phyloP scores from a whole-genome alignment of 2,113 vertebrate genomes.

The Scartelaos histophorus region DNA sequence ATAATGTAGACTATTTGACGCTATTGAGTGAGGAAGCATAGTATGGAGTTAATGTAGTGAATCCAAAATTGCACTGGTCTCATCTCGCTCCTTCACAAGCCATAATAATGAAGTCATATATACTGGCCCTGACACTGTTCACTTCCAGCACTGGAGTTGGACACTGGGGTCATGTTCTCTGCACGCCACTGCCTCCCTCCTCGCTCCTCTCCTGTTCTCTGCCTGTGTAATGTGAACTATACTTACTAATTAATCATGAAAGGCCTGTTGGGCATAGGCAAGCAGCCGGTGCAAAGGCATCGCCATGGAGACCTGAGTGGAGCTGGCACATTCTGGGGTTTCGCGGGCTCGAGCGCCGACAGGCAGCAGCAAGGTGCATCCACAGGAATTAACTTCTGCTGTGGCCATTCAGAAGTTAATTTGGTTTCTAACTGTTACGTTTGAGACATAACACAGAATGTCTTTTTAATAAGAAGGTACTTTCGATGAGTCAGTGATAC shows the following conservation, averaged over 20 bases:
- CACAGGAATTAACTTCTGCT: slow-evolving; percentile 8
- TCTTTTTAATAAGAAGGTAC: not conserved
- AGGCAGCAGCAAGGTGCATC: not conserved
- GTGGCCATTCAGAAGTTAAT: not conserved
- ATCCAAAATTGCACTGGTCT: slow-evolving; percentile 10
- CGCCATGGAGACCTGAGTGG: slow-evolving; percentile 3
- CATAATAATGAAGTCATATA: slow-evolving; percentile 9
- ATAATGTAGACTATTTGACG: not conserved
- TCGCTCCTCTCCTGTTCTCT: not conserved
- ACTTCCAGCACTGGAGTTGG: not conserved
- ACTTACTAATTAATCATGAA: slow-evolving; percentile 39
- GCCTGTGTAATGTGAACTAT: slow-evolving; percentile 8
- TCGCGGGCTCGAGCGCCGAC: slow-evolving; percentile 4
- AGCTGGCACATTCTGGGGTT: slow-evolving; percentile 7
- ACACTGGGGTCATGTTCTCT: not conserved
- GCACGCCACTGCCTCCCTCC: not conserved
- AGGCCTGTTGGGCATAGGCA: slow-evolving; percentile 35
- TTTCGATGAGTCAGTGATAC: not conserved
- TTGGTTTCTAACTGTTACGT: slow-evolving; percentile 4
- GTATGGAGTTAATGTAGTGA: slow-evolving; percentile 21
- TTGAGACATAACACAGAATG: not conserved
- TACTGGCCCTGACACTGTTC: slow-evolving; percentile 1
- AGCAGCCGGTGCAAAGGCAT: slow-evolving; percentile 13
- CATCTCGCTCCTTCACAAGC: not conserved
- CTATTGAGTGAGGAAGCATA: slow-evolving; percentile 13